Evolutionary conservation across 1,140 invertebrate species (phyloP), one percentile per base, ranked within the genome.

Genomic region (Nomia melanderi): DNA sequence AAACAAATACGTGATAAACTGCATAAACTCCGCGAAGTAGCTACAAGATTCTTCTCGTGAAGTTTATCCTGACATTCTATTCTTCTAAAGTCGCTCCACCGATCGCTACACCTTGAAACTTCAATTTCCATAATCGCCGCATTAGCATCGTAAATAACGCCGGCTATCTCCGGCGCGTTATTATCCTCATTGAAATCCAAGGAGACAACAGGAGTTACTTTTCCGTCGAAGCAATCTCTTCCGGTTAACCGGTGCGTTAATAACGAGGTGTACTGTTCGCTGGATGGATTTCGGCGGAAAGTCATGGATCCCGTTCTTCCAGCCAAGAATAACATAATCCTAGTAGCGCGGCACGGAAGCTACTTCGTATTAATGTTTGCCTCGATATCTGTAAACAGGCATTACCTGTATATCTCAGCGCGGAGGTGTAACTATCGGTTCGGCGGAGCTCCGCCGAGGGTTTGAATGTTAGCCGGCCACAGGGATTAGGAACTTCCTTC

Each of bases 291-390:
- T 74, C 44, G 60, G 47, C 66, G 53, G 36, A 60, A 81, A 84
- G 85, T 83, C 77, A 74, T 77, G 81, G 86, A 80, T n/a, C n/a
- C 78, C 83, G 86, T 86, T 84, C 83, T 83, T 81, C 80, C 85
- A 84, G 83, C 81, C 89, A 90, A 91, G 90, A 90, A 90, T 91
- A 91, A 90, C 87, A 87, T 92, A 92, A 92, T 91, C 90, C 90
- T 84, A 85, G 72, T n/a, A 78, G 85, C 85, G 88, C 83, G 88
- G 88, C 87, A 86, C 73, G 63, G 77, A 70, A 70, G 78, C 86
- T 85, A 85, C 81, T 86, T 89, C 85, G 84, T 91, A 92, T 91
- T 92, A 92, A 92, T 92, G 91, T 91, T 91, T 92, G 87, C 88
- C 71, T 80, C 90, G 86, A 89, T 91, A 91, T 90, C 90, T 90